phyloP scores from a whole-genome alignment of 1,140 invertebrate genomes.

The Elymnias hypermnestra region DNA sequence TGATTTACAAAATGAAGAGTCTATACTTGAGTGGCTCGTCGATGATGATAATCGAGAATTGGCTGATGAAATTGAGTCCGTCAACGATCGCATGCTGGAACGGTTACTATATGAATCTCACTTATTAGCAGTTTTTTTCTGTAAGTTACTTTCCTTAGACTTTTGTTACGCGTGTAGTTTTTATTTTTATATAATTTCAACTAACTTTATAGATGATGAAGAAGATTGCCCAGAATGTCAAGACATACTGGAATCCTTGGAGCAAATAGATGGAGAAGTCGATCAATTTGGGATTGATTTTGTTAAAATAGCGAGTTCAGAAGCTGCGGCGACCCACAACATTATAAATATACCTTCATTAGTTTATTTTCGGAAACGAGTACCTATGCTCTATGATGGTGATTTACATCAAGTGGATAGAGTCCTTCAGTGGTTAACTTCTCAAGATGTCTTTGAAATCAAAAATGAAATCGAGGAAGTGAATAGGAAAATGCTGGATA shows the following conservation, averaged over 20 bases:
- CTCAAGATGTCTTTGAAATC: constrained; percentile 95
- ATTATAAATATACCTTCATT: constrained; percentile 90
- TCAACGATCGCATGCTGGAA: constrained; percentile 93
- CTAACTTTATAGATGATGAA: constrained; percentile 90
- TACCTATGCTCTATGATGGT: constrained; percentile 93
- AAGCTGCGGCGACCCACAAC: constrained; percentile 88
- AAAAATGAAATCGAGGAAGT: constrained; percentile 98
- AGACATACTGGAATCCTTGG: constrained; percentile 90
- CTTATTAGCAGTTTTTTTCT: constrained; percentile 94
- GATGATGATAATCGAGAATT: constrained; percentile 96
- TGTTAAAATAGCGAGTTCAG: constrained; percentile 92
- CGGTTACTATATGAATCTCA: constrained; percentile 91
- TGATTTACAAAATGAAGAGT: constrained; percentile 93
- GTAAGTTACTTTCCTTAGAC: constrained; percentile 82
- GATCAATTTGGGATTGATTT: constrained; percentile 96
- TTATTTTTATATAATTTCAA: background rate
- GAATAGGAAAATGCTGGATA: constrained; percentile 96
- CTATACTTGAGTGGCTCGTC: constrained; percentile 93
- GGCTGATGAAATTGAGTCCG: constrained; percentile 95
- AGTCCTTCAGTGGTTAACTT: constrained; percentile 92
- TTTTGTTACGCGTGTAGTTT: too few species aligned
- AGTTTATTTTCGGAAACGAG: constrained; percentile 92
- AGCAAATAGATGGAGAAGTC: constrained; percentile 95
- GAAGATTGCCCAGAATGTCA: constrained; percentile 94
- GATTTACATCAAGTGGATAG: constrained; percentile 91